Evolutionary conservation across 2,797 vertebrate species (phyloP).

Genomic region (Tauraco hartlaubi): DNA sequence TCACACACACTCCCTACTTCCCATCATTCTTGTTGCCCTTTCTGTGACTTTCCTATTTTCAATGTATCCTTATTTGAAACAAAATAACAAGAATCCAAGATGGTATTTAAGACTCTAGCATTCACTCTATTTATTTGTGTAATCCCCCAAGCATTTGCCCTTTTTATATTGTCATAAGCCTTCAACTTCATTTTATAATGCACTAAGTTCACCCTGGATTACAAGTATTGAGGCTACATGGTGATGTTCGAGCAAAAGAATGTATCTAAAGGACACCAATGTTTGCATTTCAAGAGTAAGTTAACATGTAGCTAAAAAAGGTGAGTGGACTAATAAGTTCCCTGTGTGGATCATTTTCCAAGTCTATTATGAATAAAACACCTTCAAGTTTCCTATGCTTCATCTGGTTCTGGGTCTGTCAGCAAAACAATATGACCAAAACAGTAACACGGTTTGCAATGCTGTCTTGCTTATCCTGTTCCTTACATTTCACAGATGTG

Average conservation of each 20-base stretch:
- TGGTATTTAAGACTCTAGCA: not conserved
- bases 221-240: not conserved
- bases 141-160: not conserved
- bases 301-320: not conserved
- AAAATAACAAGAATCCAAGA: not conserved
- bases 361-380: not conserved
- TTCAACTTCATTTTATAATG: not conserved
- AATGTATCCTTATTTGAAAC: not conserved
- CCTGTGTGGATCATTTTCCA: not conserved
- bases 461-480: not conserved
- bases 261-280: not conserved
- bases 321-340: not conserved
- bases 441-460: fast-evolving
- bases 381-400: not conserved
- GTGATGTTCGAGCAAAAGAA: not conserved
- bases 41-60: not conserved
- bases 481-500: not conserved
- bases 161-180: not conserved
- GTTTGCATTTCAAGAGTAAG: not conserved
- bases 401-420: not conserved
- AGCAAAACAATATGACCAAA: not conserved
- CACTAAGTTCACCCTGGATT: not conserved
- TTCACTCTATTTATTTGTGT: not conserved
- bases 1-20: not conserved
- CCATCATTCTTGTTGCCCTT: not conserved